Percentiles rank a stretch among this genome's conserved stretches.
Conservation (phyloP, 2,113 vertebrate genomes). For the Pangasianodon gigas region DNA sequence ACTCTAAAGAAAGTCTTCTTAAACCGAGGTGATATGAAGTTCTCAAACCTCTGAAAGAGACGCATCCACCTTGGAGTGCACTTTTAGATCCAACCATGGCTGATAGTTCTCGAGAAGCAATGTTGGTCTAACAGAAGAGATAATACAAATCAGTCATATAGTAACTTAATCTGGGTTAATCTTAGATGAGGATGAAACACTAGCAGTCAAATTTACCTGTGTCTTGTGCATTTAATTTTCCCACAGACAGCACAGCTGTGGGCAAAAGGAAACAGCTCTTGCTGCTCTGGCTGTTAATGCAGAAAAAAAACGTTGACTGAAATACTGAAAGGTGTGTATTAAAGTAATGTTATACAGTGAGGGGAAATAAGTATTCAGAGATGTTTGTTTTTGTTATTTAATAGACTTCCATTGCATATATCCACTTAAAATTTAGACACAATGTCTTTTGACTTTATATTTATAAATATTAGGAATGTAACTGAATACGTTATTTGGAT, state of each 20-base stretch:
- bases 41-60: conserved; percentile 90
- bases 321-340: not conserved
- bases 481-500: not conserved
- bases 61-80: conserved; percentile 91
- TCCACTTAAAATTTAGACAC: not conserved
- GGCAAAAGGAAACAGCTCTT: conserved; percentile 88
- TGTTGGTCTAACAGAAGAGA: conserved; percentile 76
- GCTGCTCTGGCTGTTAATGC: conserved; percentile 79
- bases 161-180: too few species aligned
- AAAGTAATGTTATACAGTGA: not conserved
- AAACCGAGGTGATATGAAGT: not conserved
- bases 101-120: conserved; percentile 95
- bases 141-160: not conserved
- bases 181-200: not conserved
- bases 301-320: conserved; percentile 5
- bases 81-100: conserved; percentile 91
- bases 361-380: not conserved
- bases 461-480: not conserved
- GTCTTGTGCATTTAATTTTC: conserved; percentile 93
- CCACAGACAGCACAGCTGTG: conserved; percentile 95
- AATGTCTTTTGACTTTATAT: not conserved
- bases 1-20: not conserved
- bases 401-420: not conserved
- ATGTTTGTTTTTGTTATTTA: not conserved
- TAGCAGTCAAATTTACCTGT: conserved; percentile 78